Base-by-base conservation (phyloP, 2,888 invertebrate species). In the Ophioninae sp. region DNA sequence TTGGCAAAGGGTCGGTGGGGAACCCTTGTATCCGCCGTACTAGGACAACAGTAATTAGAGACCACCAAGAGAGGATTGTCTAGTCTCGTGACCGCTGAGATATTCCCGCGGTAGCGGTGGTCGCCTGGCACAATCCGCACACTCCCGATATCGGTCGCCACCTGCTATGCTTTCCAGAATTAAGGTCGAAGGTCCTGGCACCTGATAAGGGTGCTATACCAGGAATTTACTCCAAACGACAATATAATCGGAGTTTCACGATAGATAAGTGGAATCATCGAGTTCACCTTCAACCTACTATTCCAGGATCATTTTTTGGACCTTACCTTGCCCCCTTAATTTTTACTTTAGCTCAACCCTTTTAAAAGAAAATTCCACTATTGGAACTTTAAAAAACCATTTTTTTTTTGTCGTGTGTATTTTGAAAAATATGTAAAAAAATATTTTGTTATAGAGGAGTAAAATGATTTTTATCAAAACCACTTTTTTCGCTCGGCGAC, bases 141-240 rank as follows among this genome's bases (percentile, higher is more conserved):
- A 79, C 59, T 65, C 79, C 70, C 80, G 77, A 85, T 85, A 85
- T 85, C 83, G 78, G 80, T 78, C 75, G 80, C 70, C 20, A 74
- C 50, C 50, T 5, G 75, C 83, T 70, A 64, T 57, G 59, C 56
- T 20, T 65, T 79, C 20, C 23, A 79, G 85, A 85, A 86, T 86
- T 84, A 86, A 85, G 85, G 83, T 82, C 83, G 81, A 83, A 85
- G 85, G 85, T 83, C 81, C 30, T 30, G 77, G 77, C 39, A 61
- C 62, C 72, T 64, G 83, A 81, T 65, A 75, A 75, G 82, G 80
- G 65, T 83, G 78, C 21, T 68, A 57, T 72, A 79, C 79, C 68
- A 74, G 81, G 76, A 83, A 85, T 85, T 83, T 80, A 70, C 77
- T 62, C n/a, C 21, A 17, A 30, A n/a, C 13, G 2, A 20, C 64